Percentiles rank a stretch among this genome's conserved stretches.
Conservation (phyloP, 1,140 invertebrate genomes). For the Uloborus diversus region DNA sequence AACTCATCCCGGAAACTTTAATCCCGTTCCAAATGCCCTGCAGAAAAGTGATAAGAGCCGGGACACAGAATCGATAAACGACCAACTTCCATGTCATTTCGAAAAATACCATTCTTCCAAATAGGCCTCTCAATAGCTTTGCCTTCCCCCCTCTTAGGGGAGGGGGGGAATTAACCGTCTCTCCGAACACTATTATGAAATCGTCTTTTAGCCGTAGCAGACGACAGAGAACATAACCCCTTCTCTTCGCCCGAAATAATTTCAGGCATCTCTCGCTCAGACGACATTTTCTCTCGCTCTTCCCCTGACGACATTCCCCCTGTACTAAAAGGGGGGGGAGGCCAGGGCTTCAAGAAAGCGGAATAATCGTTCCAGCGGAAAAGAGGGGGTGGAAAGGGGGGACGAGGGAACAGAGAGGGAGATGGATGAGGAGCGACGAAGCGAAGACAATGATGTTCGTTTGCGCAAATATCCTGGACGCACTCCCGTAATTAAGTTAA, state of each 20-base stretch:
- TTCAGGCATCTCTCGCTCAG: conserved; percentile 23
- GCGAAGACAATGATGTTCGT: conserved; percentile 51
- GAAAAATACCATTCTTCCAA: conserved; percentile 43
- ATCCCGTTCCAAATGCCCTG: conserved; percentile 7
- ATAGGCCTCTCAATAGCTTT: background rate
- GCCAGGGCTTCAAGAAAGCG: conserved; percentile 48
- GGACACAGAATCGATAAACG: conserved; percentile 28
- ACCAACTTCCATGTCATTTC: conserved; percentile 22
- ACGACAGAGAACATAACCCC: conserved; percentile 39
- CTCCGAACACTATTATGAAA: conserved; percentile 40
- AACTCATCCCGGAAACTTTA: no score
- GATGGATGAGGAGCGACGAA: conserved; percentile 37
- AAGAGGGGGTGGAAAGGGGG: background rate
- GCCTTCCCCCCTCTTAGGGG: background rate
- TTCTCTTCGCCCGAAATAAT: conserved; percentile 43
- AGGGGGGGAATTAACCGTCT: conserved; percentile 25
- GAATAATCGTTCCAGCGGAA: conserved; percentile 53
- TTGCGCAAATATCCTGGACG: conserved; percentile 48
- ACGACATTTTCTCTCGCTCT: no score
- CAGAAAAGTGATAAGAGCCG: no score
- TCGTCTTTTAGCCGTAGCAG: conserved; percentile 26
- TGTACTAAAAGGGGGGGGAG: conserved; percentile 25
- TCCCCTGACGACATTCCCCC: background rate
- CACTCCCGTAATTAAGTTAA: conserved; percentile 54
- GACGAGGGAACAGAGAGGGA: background rate